Evolutionary conservation across 2,113 vertebrate species (phyloP).

Genomic region (Psettodes erumei): DNA sequence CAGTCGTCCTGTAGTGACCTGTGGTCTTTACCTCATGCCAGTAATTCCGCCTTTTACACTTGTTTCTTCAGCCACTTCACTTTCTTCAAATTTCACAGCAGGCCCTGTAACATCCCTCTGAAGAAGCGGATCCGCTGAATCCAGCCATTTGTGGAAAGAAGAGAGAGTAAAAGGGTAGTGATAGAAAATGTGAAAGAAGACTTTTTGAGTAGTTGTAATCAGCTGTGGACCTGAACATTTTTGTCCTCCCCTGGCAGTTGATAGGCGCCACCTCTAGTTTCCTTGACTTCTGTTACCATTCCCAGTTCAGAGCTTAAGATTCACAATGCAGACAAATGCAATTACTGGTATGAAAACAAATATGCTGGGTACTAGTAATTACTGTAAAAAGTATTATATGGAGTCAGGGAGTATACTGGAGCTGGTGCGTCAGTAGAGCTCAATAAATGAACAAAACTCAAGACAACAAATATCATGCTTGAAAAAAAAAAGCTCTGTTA

Average conservation of each 20-base stretch:
- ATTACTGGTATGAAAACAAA: neutral
- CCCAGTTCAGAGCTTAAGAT: neutral
- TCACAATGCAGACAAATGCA: neutral
- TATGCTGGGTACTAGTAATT: neutral
- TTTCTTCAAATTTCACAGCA: constrained; percentile 6
- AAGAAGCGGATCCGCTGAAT: constrained; percentile 11
- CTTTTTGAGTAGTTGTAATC: neutral
- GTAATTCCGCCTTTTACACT: neutral
- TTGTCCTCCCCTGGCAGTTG: constrained; percentile 2
- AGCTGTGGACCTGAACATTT: neutral
- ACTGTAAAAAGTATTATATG: neutral
- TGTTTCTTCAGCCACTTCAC: neutral
- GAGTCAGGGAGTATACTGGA: neutral
- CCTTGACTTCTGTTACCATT: neutral
- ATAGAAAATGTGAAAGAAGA: constrained; percentile 2
- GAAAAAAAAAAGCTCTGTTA: neutral
- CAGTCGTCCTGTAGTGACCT: neutral
- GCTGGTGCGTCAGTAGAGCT: neutral
- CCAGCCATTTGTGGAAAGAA: neutral
- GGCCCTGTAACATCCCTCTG: constrained; percentile 6
- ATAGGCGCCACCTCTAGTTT: neutral
- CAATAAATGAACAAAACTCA: too few species aligned
- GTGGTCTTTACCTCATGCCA: neutral
- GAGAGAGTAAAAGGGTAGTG: neutral
- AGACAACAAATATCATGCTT: neutral